Conservation (phyloP, 2,888 invertebrate species). For the Galeruca laticollis region DNA sequence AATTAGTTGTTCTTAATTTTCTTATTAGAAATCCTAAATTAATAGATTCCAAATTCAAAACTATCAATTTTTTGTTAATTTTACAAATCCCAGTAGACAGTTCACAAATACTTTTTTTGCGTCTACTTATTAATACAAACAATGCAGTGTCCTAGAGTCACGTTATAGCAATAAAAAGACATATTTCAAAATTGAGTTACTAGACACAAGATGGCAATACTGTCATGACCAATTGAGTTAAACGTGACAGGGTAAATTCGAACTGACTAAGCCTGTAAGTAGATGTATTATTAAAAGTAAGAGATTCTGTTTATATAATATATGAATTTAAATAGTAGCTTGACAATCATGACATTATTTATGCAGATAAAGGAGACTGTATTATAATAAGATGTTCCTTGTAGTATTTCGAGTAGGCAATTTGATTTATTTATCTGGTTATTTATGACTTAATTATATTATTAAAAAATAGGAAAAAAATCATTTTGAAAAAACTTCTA, state of each 20-base stretch:
- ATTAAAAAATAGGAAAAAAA: no score
- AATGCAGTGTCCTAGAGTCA: not conserved
- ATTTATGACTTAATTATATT: no score
- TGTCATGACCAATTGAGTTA: not conserved
- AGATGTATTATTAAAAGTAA: not conserved
- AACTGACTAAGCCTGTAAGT: not conserved
- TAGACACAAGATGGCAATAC: constrained; percentile 5
- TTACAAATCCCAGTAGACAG: no score
- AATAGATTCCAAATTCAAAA: no score
- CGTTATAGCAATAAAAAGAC: not conserved
- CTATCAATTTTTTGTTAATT: no score
- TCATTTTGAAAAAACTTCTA: no score
- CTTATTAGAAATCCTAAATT: no score
- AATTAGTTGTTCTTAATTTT: no score
- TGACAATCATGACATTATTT: not conserved
- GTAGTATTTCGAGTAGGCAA: not conserved
- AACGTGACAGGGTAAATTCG: not conserved
- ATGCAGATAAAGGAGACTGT: not conserved
- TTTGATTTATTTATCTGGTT: no score
- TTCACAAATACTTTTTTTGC: not conserved
- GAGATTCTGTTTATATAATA: not conserved
- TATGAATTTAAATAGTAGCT: no score
- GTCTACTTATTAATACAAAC: not conserved
- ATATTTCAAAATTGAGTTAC: not conserved
- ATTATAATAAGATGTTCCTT: not conserved